Evolutionary conservation across 2,888 invertebrate genomes (phyloP).

Genomic region (Aspidapion aeneum): DNA sequence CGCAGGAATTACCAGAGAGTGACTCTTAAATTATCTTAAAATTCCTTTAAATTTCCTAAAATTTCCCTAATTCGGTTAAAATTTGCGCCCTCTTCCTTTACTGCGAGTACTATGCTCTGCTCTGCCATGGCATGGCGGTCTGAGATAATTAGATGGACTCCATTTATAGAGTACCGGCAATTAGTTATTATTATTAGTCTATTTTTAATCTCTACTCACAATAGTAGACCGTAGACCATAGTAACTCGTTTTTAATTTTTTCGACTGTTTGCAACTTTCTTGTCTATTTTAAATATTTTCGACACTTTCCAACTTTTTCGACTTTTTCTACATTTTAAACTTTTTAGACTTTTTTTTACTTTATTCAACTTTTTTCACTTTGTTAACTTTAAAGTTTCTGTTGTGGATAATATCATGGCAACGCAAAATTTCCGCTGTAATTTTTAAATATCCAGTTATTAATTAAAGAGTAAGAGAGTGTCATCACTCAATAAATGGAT

Average conservation of each 20-base stretch:
- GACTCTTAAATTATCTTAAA: not conserved
- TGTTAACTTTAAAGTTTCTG: not conserved
- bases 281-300: too few relatives aligned
- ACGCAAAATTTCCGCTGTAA: too few relatives aligned
- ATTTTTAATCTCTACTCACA: not conserved
- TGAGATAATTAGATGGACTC: not conserved
- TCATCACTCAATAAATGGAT: not conserved
- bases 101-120: too few relatives aligned
- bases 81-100: not conserved
- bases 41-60: not conserved
- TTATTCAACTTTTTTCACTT: too few relatives aligned
- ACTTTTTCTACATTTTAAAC: too few relatives aligned
- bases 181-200: not conserved
- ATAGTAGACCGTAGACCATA: too few relatives aligned
- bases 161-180: not conserved
- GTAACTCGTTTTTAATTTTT: too few relatives aligned
- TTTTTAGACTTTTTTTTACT: too few relatives aligned
- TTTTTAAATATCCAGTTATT: too few relatives aligned
- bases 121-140: not conserved
- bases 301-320: too few relatives aligned
- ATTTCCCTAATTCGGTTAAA: not conserved
- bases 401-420: not conserved
- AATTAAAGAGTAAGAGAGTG: too few relatives aligned
- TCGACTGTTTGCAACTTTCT: too few relatives aligned
- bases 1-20: not conserved